A percentile compares a stretch with the other conserved stretches of the same genome.
Evolutionary conservation across 1,140 invertebrate genomes (phyloP).

Genomic region (Potamilus streckersoni): DNA sequence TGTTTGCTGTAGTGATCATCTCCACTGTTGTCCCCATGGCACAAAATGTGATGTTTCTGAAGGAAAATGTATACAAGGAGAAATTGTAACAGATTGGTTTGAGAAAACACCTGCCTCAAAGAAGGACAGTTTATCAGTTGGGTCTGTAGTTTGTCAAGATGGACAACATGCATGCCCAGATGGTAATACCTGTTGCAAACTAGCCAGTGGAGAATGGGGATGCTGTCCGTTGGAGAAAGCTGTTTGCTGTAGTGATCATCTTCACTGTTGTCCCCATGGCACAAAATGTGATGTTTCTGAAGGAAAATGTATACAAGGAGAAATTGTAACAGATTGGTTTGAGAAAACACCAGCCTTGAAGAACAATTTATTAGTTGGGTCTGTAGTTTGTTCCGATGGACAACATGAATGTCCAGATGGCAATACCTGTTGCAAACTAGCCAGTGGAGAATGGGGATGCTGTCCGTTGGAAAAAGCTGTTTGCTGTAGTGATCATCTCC

Average conservation of each 20-base stretch:
- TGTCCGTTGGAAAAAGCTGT: slow-evolving; percentile 58
- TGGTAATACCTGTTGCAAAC: slow-evolving; percentile 51
- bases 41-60: slow-evolving; percentile 29
- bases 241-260: slow-evolving; percentile 49
- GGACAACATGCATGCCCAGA: slow-evolving; percentile 45
- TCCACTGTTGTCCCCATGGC: slow-evolving; percentile 38
- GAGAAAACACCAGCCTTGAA: background rate
- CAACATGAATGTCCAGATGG: slow-evolving; percentile 46
- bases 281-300: slow-evolving; percentile 29
- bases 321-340: slow-evolving; percentile 4
- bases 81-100: slow-evolving; percentile 4
- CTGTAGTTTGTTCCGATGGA: background rate
- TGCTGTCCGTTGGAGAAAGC: slow-evolving; percentile 41
- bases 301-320: slow-evolving; percentile 8
- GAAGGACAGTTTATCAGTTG: background rate
- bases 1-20: slow-evolving; percentile 52
- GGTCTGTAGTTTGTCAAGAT: slow-evolving; percentile 20
- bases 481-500: slow-evolving; percentile 56
- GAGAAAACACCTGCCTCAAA: background rate
- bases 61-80: slow-evolving; percentile 8
- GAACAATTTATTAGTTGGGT: too few species aligned
- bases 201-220: slow-evolving; percentile 38
- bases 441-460: slow-evolving; percentile 40
- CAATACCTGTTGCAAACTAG: slow-evolving; percentile 52
- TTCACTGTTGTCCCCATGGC: slow-evolving; percentile 35